Base-by-base conservation (phyloP, 2,113 vertebrate genomes). In the Rhizomys pruinosus region DNA sequence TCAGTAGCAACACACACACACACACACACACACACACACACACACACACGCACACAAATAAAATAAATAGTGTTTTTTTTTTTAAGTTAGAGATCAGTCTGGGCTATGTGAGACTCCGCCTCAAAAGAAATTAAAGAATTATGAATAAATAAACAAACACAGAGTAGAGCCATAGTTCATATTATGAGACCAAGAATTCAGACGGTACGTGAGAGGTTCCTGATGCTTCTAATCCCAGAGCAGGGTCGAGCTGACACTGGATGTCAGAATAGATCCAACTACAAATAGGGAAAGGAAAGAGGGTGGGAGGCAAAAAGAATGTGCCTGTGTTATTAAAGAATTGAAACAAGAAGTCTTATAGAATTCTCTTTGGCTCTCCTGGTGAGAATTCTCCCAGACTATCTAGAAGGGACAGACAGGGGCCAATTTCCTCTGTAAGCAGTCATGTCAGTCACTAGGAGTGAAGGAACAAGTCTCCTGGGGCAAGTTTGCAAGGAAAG, bases 371-470 rank as follows among this genome's bases (percentile, higher is more conserved):
- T 63, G 84, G 90, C 34, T 66, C 59, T 87, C 59, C 63, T 25
- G 63, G 52, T 84, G 55, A 91, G 84, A 84, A 87, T 90, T 94
- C 72, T 77, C 47, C 78, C 84, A 78, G 63, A 69, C 39, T 16
- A 7, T 71, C 82, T 63, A 66, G 66, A 88, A 92, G 64, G n/a
- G 47, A 85, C 20, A 84, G 52, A 64, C 23, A 78, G 82, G 90
- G 61, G 84, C 42, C 78, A 42, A 82, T 69, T 42, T 59, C 63
- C 81, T 92, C 86, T 78, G 19, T 8, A 91, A 92, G 73, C 77
- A 66, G 22, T 87, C 88, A 29, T 15, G 34, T 16, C 0, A 9
- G 87, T 84, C 79, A 81, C 66, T n/a, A 39, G 42, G 44, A 68
- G 59, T 77, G 44, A 59, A 66, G 52, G 13, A 85, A 44, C 69